These are phyloP conservation scores for Romanogobio albipinnatus DNA, from an alignment of 2,113 vertebrate genomes.

Conservation along the genomic window DNA sequence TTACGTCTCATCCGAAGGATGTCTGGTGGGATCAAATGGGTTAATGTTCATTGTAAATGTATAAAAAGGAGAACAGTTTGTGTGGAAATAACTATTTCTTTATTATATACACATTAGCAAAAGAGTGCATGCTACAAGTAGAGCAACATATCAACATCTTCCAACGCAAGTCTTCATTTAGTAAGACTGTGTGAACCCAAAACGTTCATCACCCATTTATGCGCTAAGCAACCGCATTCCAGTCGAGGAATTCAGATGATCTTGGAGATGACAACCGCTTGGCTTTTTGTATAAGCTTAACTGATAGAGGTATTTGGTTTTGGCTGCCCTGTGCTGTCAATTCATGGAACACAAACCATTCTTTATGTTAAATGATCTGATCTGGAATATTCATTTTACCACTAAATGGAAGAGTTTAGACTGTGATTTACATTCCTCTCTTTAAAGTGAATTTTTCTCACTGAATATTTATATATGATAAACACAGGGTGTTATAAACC, in stretches of 20 bases:
- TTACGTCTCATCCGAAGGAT: no score
- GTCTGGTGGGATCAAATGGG: background rate
- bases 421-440: background rate
- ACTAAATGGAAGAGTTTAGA: background rate
- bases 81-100: constrained; percentile 47
- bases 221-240: constrained; percentile 33
- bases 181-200: background rate
- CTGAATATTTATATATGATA: background rate
- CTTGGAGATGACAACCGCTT: constrained; percentile 17
- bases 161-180: background rate
- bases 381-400: background rate
- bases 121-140: constrained; percentile 40
- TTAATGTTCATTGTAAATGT: background rate
- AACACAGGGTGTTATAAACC: background rate
- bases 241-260: constrained; percentile 28
- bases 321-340: background rate
- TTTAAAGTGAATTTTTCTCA: background rate
- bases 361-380: background rate
- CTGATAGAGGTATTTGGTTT: constrained; percentile 37
- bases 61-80: constrained; percentile 1
- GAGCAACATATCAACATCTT: constrained; percentile 3
- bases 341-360: constrained; percentile 11
- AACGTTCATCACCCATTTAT: constrained; percentile 1
- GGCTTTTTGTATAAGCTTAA: constrained; percentile 39
- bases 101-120: constrained; percentile 37